phyloP scores from a whole-genome alignment of 1,140 invertebrate species.

The Agrilus planipennis region DNA sequence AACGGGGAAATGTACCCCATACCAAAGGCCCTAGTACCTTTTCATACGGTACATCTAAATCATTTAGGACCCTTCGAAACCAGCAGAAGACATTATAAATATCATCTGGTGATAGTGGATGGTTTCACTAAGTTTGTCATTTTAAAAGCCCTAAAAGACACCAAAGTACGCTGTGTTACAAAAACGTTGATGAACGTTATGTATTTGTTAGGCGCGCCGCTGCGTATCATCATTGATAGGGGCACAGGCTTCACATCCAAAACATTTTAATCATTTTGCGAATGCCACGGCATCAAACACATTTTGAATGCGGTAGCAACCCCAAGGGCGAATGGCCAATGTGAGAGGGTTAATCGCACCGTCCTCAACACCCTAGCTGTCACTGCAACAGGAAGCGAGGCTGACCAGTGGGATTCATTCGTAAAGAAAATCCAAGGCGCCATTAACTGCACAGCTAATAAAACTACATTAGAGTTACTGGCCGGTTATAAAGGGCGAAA shows the following conservation, averaged over 20 bases:
- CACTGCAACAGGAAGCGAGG: too few species aligned
- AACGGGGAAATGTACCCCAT: background rate
- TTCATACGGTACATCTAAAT: conserved; percentile 2
- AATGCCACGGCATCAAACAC: background rate
- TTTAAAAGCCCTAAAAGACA: conserved; percentile 4
- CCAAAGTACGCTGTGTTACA: background rate
- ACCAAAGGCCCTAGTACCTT: background rate
- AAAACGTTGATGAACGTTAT: background rate
- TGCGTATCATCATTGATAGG: conserved; percentile 2
- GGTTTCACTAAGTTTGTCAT: conserved; percentile 21
- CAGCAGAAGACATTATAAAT: conserved; percentile 18
- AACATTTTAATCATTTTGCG: too few species aligned
- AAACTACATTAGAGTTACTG: background rate
- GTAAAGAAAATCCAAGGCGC: background rate
- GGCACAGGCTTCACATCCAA: conserved; percentile 2
- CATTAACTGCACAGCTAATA: background rate
- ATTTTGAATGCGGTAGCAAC: conserved; percentile 4
- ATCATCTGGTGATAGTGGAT: conserved; percentile 25
- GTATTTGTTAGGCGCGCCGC: background rate
- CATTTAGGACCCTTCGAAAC: conserved; percentile 8
- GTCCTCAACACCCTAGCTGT: background rate
- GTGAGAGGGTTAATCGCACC: background rate
- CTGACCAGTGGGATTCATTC: conserved; percentile 1
- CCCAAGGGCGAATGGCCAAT: conserved; percentile 3
- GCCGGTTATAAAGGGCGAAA: too few species aligned